A percentile compares a stretch with the other conserved stretches of the same genome.
phyloP scores from a whole-genome alignment of 1,140 invertebrate species.

The Drosophila pruinosa region DNA sequence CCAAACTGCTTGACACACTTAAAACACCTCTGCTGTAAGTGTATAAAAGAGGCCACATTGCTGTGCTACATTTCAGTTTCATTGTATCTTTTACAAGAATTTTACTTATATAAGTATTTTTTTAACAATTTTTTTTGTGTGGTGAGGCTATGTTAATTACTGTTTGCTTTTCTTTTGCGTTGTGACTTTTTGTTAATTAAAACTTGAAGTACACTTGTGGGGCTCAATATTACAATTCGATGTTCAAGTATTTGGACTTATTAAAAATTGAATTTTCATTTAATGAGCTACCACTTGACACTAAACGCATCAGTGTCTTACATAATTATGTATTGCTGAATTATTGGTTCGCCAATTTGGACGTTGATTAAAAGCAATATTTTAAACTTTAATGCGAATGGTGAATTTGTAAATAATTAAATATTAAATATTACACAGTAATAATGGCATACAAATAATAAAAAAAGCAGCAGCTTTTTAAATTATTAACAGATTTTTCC shows the following conservation, averaged over 20 bases:
- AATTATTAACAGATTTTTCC: no score
- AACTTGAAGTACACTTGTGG: conserved; percentile 36
- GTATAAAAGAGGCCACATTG: conserved; percentile 1
- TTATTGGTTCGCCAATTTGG: neutral
- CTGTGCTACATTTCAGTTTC: conserved; percentile 12
- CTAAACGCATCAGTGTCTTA: conserved; percentile 4
- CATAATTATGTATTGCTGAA: neutral
- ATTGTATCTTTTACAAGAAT: conserved; percentile 1
- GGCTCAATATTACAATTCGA: conserved; percentile 7
- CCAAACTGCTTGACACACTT: neutral
- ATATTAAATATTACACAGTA: no score
- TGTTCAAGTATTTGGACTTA: conserved; percentile 21
- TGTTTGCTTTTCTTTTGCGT: conserved; percentile 25
- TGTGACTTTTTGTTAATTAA: conserved; percentile 38
- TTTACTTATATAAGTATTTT: conserved; percentile 2
- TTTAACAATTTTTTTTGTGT: neutral
- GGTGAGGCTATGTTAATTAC: conserved; percentile 32
- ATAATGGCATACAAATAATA: no score
- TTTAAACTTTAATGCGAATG: no score
- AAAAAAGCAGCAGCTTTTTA: no score
- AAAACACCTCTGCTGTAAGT: neutral
- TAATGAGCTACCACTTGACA: conserved; percentile 27
- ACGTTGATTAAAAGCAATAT: neutral
- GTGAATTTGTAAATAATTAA: no score
- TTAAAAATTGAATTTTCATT: conserved; percentile 31